Evolutionary conservation across 2,113 vertebrate genomes (phyloP).

Genomic region (Mesitornis unicolor): DNA sequence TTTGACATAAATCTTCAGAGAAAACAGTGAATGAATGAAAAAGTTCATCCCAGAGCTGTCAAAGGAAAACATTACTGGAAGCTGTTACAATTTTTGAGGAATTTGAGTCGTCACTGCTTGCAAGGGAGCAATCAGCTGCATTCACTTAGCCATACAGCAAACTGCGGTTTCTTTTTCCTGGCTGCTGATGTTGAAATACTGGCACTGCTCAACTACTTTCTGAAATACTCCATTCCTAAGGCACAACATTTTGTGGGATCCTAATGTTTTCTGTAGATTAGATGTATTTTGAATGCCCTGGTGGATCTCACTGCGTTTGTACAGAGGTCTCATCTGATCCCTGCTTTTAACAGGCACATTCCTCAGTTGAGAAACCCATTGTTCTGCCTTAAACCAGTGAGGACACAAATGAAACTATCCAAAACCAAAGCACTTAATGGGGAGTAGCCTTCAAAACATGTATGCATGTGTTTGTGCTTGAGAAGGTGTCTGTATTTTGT

Average conservation of each 20-base stretch:
- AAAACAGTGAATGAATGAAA: not conserved
- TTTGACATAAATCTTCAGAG: constrained; percentile 1
- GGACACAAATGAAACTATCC: not conserved
- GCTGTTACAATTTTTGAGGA: not conserved
- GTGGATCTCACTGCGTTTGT: not conserved
- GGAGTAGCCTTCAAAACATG: not conserved
- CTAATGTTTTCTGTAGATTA: not conserved
- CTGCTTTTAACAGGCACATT: not conserved
- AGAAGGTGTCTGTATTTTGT: not conserved
- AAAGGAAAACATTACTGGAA: not conserved
- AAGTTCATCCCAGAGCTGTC: not conserved
- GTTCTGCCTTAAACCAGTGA: not conserved
- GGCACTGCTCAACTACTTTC: not conserved
- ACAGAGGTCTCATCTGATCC: not conserved
- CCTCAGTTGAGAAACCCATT: not conserved
- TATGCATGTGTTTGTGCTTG: not conserved
- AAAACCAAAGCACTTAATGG: not conserved
- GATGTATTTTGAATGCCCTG: not conserved
- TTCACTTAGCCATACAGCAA: not conserved
- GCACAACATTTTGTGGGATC: not conserved
- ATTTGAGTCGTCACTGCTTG: not conserved
- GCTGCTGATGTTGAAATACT: not conserved
- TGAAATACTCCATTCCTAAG: not conserved
- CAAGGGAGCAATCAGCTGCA: not conserved
- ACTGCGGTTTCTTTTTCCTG: not conserved